Base-by-base conservation (phyloP, 1,140 invertebrate species). In the Drosophila saltans region DNA sequence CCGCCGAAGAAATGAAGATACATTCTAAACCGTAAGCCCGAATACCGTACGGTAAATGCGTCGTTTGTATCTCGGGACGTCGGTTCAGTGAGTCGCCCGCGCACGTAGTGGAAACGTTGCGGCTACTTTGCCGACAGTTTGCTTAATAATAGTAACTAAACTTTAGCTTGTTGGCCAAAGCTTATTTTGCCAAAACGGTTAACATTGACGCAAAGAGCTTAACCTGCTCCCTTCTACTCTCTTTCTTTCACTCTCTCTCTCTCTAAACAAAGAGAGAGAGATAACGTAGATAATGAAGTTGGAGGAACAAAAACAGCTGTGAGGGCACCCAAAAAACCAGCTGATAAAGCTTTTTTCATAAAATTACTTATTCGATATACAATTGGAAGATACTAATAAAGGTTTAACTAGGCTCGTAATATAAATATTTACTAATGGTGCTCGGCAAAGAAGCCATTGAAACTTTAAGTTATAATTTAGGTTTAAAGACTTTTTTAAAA, bases 121-220 rank as follows among this genome's bases (percentile, higher is more conserved):
- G 78, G 69, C 75, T 79, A 72, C 72, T 72, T 81, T 63, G 73
- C 81, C 81, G 75, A 61, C 80, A 84, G 78, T 88, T 69, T 78
- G 59, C 66, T 81, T 89, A 89, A 89, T 89, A 89, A 84, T 81
- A 83, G 69, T 89, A 89, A 89, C 80, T 81, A 81, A 81, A 84
- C 41, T 64, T 58, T 39, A 26, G 40, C 39, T 26, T 52, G 48
- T n/a, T 61, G 66, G 48, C 63, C 72, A 62, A 86, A 85, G 77
- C 81, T 85, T 68, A 63, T 64, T 64, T 57, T 24, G 60, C 57
- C 59, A 40, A 79, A 79, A 52, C 72, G 79, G 83, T 74, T 72
- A 89, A 72, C 66, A 59, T 71, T 66, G 57, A 65, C 39, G 62
- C 57, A 65, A 45, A 59, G 73, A 66, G 79, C 67, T 52, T 57